Conservation (phyloP, 1,140 invertebrate genomes). For the Tetramorium simillimum region DNA sequence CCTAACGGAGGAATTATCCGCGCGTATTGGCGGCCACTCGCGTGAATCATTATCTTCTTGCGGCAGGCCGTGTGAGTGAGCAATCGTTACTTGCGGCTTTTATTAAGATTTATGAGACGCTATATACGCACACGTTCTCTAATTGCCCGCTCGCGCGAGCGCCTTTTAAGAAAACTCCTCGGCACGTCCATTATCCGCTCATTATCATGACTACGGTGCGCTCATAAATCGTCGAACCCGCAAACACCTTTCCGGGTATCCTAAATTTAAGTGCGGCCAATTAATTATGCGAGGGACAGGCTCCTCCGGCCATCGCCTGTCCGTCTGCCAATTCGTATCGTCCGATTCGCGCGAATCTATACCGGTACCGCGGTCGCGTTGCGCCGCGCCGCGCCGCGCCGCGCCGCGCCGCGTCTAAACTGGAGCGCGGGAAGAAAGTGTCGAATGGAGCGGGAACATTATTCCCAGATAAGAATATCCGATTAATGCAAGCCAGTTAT, state of each 20-base stretch:
- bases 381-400: background rate
- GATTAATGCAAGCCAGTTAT: background rate
- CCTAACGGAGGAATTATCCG: slow-evolving; percentile 61
- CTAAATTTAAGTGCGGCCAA: slow-evolving; percentile 60
- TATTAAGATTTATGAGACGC: slow-evolving; percentile 72
- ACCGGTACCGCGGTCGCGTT: background rate
- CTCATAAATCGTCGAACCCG: slow-evolving; percentile 44
- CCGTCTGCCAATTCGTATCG: slow-evolving; percentile 47
- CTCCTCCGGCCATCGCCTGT: slow-evolving; percentile 4
- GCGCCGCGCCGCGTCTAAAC: background rate
- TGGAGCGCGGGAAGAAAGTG: slow-evolving; percentile 33
- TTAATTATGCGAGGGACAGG: slow-evolving; percentile 41
- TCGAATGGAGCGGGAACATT: slow-evolving; percentile 7
- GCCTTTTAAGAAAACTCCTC: slow-evolving; percentile 52
- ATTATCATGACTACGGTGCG: slow-evolving; percentile 42
- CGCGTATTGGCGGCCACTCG: slow-evolving; percentile 51
- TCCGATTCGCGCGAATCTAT: background rate
- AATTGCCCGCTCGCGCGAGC: slow-evolving; percentile 53
- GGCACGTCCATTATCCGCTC: slow-evolving; percentile 38
- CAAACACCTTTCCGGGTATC: slow-evolving; percentile 50
- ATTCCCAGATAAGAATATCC: background rate
- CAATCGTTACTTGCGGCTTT: slow-evolving; percentile 69
- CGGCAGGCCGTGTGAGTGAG: slow-evolving; percentile 64
- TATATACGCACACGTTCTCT: slow-evolving; percentile 56
- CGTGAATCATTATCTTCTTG: slow-evolving; percentile 73